Evolutionary conservation across 2,113 vertebrate species (phyloP).

Genomic region (Nycticryphes semicollaris): DNA sequence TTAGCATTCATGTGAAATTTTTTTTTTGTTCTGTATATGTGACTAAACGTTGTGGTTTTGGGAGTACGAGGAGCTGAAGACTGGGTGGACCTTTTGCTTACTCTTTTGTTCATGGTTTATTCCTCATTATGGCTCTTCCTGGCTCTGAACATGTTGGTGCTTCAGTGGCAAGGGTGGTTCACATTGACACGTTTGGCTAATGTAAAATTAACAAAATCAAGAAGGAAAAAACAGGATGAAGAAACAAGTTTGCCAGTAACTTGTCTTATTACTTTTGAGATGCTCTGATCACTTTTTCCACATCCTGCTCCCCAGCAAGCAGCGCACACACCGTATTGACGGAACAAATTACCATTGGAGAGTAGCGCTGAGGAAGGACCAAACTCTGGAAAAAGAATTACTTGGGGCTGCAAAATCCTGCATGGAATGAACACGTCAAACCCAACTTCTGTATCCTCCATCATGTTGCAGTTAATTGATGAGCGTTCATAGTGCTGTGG

Average conservation of each 20-base stretch:
- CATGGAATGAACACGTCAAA: not conserved
- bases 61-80: not conserved
- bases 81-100: not conserved
- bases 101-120: not conserved
- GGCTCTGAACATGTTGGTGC: not conserved
- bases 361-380: not conserved
- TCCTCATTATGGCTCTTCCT: not conserved
- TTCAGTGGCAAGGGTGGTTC: not conserved
- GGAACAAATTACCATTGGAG: not conserved
- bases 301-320: not conserved
- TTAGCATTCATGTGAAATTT: not conserved
- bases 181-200: not conserved
- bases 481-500: fast-evolving
- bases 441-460: not conserved
- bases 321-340: fast-evolving
- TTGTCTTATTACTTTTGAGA: not conserved
- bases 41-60: not conserved
- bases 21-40: not conserved
- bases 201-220: not conserved
- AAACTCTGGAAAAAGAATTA: not conserved
- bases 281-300: not conserved
- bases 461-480: fast-evolving
- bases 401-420: not conserved
- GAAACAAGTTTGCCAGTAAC: not conserved
- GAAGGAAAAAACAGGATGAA: not conserved